Evolutionary conservation across 1,140 invertebrate genomes (phyloP), one percentile per base, ranked within the genome.

Genomic region (Riptortus pedestris): DNA sequence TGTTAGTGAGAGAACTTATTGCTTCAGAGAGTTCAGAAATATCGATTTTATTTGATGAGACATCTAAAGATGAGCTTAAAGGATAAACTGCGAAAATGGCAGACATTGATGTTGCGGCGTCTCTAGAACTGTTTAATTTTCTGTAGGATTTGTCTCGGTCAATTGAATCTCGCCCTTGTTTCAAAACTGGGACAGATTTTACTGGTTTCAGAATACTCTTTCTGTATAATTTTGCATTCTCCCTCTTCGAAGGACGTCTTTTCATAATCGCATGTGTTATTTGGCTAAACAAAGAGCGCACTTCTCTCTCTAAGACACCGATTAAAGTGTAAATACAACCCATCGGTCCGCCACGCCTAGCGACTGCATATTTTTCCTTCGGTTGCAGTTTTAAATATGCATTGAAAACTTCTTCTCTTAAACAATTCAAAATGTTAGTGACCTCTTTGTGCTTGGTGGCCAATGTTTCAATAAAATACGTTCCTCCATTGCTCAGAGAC

Each of bases 391-490:
- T 27, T 12, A 55, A 26, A 14, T 55, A 55, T 22, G 22, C 51
- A 24, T 55, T 22, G 14, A 55, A 55, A 26, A 55, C 51, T 3
- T 55, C 51, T 55, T 55, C 51, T 24, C 51, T 22, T 55, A 55
- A 24, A 16, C 24, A 16, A 24, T 55, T 55, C 14, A 55, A 22
- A 55, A 14, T 22, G 14, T 55, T 24, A 55, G 22, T 55, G 1
- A 24, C 14, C 26, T 55, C 24, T 26, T 27, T 55, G 12, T 55
- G 24, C 3, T 24, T 27, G 2, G 22, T 24, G 2, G 1, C 22
- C 14, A 55, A 27, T 9, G 2, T 26, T 24, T 55, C 51, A 4
- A 3, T 24, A 26, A 47, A 47, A 20, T 20, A 20, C 22, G 45
- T 47, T 3, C 45, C 45, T 20, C 45, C 45, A n/a, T 9, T 47